Percentiles rank a stretch among this genome's conserved stretches.
These are phyloP conservation scores for Hemicordylus capensis DNA, from an alignment of 2,113 vertebrate genomes.

Conservation along the genomic window DNA sequence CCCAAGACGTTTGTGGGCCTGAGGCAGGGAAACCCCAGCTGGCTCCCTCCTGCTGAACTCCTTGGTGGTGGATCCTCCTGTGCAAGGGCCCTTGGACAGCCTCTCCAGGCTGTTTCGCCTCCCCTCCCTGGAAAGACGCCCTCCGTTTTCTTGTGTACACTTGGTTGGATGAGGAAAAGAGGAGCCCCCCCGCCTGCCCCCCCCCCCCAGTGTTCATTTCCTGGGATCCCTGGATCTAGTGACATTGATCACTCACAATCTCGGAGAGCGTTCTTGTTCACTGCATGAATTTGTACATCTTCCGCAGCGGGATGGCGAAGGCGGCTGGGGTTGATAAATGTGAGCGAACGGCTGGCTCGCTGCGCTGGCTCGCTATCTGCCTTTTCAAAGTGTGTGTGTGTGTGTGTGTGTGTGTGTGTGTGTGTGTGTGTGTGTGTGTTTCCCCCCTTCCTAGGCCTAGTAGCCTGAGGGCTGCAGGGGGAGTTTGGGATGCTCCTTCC, in stretches of 20 bases:
- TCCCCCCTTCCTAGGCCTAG: background rate
- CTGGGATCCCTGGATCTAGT: background rate
- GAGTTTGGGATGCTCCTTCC: background rate
- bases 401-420: too few relatives aligned
- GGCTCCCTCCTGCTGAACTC: too few relatives aligned
- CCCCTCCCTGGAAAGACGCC: too few relatives aligned
- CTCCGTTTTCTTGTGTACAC: too few relatives aligned
- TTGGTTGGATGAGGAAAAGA: background rate
- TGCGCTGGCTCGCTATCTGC: background rate
- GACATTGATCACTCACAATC: background rate
- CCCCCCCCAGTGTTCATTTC: too few relatives aligned
- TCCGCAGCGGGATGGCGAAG: background rate
- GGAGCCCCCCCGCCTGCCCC: too few relatives aligned
- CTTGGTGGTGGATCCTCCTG: too few relatives aligned
- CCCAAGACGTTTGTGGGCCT: background rate
- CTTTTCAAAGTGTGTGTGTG: background rate
- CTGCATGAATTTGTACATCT: conserved; percentile 9
- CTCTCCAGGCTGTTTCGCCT: too few relatives aligned
- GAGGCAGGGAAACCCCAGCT: background rate
- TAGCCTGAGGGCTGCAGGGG: background rate
- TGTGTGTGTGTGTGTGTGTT: too few relatives aligned
- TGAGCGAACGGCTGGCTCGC: background rate
- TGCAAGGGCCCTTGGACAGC: too few relatives aligned
- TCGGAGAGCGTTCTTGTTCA: background rate
- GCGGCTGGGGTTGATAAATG: background rate